Evolutionary conservation across 2,797 vertebrate genomes (phyloP).

Genomic region (Anabas testudineus): DNA sequence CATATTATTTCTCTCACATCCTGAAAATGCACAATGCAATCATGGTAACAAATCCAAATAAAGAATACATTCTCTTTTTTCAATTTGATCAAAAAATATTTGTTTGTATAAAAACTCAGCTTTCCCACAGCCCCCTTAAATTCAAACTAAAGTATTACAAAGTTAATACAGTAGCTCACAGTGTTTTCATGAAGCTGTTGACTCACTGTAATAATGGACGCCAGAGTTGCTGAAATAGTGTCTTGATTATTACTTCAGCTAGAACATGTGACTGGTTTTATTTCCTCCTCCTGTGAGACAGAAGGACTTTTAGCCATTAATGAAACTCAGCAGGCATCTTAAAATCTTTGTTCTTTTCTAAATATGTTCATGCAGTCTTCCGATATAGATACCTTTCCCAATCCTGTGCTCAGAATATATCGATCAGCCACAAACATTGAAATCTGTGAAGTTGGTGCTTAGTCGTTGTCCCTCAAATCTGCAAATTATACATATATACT

Average conservation of each 20-base stretch:
- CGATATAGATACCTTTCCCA: too few species aligned
- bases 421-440: too few species aligned
- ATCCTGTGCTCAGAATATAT: too few species aligned
- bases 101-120: not conserved
- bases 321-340: not conserved
- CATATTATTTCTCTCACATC: not conserved
- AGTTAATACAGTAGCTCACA: not conserved
- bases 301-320: not conserved
- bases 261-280: not conserved
- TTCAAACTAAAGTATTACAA: too few species aligned
- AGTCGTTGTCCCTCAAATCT: not conserved
- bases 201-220: conserved; percentile 1
- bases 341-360: not conserved
- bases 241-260: not conserved
- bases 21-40: not conserved
- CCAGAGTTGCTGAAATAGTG: conserved; percentile 4
- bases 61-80: not conserved
- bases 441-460: not conserved
- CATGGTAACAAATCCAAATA: not conserved
- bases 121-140: not conserved
- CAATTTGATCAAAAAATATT: not conserved
- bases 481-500: not conserved
- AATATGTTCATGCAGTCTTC: too few species aligned
- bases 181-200: not conserved
- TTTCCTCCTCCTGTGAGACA: not conserved